A percentile compares a stretch with the other conserved stretches of the same genome.
These are phyloP conservation scores for Menura novaehollandiae DNA, from an alignment of 2,113 vertebrate genomes.

Conservation along the genomic window DNA sequence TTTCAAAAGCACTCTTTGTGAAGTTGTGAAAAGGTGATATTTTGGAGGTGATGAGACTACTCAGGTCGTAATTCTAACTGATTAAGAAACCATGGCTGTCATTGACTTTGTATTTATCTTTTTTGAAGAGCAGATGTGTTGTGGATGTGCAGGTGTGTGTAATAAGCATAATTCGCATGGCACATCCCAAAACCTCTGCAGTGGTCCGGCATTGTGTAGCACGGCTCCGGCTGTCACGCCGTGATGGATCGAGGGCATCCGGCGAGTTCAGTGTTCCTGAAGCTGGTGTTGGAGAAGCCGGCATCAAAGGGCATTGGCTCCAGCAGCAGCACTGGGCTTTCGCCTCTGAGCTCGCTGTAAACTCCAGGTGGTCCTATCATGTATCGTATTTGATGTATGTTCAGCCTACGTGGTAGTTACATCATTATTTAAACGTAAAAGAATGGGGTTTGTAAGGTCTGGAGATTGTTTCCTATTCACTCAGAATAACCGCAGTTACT, in stretches of 20 bases:
- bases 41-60: not conserved
- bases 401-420: rapidly evolving
- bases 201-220: not conserved
- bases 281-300: not conserved
- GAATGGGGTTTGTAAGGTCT: not conserved
- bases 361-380: not conserved
- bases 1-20: not conserved
- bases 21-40: not conserved
- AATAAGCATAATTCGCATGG: not conserved
- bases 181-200: not conserved
- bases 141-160: not conserved
- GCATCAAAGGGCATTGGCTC: not conserved
- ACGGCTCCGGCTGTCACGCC: rapidly evolving
- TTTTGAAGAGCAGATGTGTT: not conserved
- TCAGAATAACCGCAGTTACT: rapidly evolving
- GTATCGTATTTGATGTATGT: not conserved
- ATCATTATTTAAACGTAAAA: not conserved
- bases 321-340: not conserved
- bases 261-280: not conserved
- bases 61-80: not conserved
- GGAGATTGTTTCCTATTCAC: not conserved
- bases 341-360: not conserved
- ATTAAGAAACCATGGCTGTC: not conserved
- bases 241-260: rapidly evolving
- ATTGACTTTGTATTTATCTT: not conserved